Conservation (phyloP, 2,888 invertebrate species). For the Ptychoptera albimana region DNA sequence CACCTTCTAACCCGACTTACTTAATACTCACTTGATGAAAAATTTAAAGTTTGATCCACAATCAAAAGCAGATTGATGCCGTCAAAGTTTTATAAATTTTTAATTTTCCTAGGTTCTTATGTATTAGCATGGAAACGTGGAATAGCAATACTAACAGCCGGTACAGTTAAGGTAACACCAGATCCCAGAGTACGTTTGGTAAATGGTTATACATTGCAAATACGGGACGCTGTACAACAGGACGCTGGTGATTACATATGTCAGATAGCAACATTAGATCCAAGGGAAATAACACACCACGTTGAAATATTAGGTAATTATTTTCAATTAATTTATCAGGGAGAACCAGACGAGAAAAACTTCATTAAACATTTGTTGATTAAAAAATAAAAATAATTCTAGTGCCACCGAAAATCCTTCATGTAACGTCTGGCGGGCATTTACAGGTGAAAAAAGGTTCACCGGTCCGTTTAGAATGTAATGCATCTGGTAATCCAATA, state of each 20-base stretch:
- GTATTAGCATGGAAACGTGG: conserved; percentile 40
- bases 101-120: conserved; percentile 32
- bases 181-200: conserved; percentile 37
- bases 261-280: conserved; percentile 38
- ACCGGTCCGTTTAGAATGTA: conserved; percentile 50
- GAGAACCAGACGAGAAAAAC: too few species aligned
- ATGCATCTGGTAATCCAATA: conserved; percentile 50
- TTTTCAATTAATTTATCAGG: neutral
- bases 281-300: conserved; percentile 39
- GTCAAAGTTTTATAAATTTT: neutral
- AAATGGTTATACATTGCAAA: conserved; percentile 39
- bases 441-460: conserved; percentile 46
- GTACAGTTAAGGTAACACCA: conserved; percentile 37
- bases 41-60: too few species aligned
- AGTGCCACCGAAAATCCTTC: conserved; percentile 39
- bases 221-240: conserved; percentile 35
- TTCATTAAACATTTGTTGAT: too few species aligned
- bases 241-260: conserved; percentile 43
- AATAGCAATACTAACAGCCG: conserved; percentile 38
- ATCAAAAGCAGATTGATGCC: too few species aligned
- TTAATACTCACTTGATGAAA: too few species aligned
- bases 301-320: conserved; percentile 40
- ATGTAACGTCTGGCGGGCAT: conserved; percentile 35
- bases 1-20: too few species aligned
- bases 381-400: conserved; percentile 6